Base-by-base conservation (phyloP, 2,113 vertebrate species). In the Girardinichthys multiradiatus region DNA sequence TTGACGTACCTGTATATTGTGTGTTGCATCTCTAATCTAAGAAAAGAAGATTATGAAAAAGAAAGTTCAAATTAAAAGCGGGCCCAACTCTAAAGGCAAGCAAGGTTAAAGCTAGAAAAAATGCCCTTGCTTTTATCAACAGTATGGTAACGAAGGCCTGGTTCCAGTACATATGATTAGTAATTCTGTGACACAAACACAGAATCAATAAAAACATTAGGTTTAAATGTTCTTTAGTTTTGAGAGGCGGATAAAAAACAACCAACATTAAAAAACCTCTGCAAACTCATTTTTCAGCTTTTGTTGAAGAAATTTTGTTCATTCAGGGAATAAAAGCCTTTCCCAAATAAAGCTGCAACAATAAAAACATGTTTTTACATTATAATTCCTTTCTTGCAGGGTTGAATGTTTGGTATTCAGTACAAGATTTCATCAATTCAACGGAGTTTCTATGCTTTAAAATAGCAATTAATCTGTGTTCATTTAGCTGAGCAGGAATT, bases 401-500 rank as follows among this genome's bases (percentile, higher is more conserved):
- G 37, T 24, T 35, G 1, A 26, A 17, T 39, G 37, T 37, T 76
- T 59, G 8, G 24, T 12, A 31, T 61, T 17, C 1, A 27, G 11
- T 30, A 19, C 17, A 27, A 21, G 1, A 15, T 42, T 64, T 11
- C 0, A 15, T 29, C 0, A 4, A 21, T 35, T 48, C 4, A 24
- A 15, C 10, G 4, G 2, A 30, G 57, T 63, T 62, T 21, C 7
- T 17, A 15, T 57, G 15, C 3, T 37, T 67, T 17, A 31, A 0
- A 24, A 26, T 2, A 15, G 11, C 21, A 42, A n/a, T 69, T 4
- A 63, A 27, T 5, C 6, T 39, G 3, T 29, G 31, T 67, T 27
- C 19, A 58, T 77, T 62, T 69, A 12, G 17, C 28, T n/a, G 35
- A 51, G 64, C 65, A 78, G 14, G 3, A 65, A 26, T n/a, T 26